phyloP scores from a whole-genome alignment of 2,888 invertebrate genomes.

The Lasioglossum vierecki region DNA sequence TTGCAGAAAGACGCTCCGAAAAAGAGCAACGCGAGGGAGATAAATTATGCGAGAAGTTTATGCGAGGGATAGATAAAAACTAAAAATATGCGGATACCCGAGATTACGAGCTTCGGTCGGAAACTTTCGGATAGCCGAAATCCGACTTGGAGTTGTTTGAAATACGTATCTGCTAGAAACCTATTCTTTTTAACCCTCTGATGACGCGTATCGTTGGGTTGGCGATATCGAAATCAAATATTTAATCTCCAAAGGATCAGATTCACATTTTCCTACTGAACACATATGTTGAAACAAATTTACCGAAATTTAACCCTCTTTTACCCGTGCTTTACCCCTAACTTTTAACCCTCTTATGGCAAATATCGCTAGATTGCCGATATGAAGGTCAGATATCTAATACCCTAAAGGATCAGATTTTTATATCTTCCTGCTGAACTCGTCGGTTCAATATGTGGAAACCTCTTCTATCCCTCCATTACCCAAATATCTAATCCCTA shows the following conservation, averaged over 20 bases:
- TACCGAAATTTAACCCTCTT: neutral
- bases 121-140: neutral
- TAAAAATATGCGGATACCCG: neutral
- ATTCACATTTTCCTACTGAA: neutral
- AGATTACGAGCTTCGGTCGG: neutral
- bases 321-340: no score
- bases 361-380: no score
- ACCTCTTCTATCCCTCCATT: neutral
- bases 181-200: neutral
- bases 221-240: neutral
- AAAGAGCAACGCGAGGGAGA: neutral
- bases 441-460: neutral
- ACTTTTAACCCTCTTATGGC: no score
- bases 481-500: neutral
- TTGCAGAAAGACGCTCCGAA: slow-evolving; percentile 9
- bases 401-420: neutral
- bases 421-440: neutral
- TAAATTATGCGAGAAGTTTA: no score
- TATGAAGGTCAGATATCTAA: neutral
- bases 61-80: neutral
- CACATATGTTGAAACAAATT: neutral
- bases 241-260: neutral
- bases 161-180: neutral
- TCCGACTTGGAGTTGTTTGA: neutral
- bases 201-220: neutral